Evolutionary conservation across 2,797 vertebrate species (phyloP).

Genomic region (Chaetodon trifasciatus): DNA sequence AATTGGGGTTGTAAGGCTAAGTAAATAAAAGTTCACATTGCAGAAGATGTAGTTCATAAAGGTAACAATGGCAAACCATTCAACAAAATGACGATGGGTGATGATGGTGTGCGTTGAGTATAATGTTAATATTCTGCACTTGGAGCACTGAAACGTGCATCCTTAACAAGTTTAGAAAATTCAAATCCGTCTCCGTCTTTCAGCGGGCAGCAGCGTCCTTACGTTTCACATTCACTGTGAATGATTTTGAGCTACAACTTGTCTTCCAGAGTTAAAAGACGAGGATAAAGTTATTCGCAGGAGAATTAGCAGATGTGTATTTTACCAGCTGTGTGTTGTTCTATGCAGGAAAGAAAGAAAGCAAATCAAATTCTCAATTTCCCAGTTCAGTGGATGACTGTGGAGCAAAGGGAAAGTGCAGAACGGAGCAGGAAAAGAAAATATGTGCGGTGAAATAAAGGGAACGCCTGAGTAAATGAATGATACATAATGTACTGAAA

Average conservation of each 20-base stretch:
- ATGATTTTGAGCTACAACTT: conserved; percentile 23
- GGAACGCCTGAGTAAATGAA: conserved; percentile 34
- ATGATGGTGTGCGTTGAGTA: no score
- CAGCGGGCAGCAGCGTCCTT: background rate
- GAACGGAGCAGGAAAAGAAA: conserved; percentile 4
- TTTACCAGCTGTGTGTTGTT: conserved; percentile 19
- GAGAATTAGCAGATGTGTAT: conserved; percentile 28
- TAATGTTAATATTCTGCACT: background rate
- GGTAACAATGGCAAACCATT: background rate
- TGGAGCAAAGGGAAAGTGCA: conserved; percentile 12
- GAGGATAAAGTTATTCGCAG: conserved; percentile 14
- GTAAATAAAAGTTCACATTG: background rate
- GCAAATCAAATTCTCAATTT: conserved; percentile 47
- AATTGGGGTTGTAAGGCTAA: background rate
- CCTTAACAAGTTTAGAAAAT: conserved; percentile 7
- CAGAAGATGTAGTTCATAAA: background rate
- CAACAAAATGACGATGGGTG: background rate
- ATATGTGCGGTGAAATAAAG: conserved; percentile 16
- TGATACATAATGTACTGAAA: conserved; percentile 23
- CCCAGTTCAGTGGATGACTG: conserved; percentile 43
- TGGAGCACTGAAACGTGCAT: background rate
- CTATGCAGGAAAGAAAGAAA: conserved; percentile 16
- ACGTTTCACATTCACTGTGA: conserved; percentile 15
- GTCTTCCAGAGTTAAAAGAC: conserved; percentile 31
- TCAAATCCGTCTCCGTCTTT: background rate